These are phyloP conservation scores for Chaunax sp. DNA, from an alignment of 2,797 vertebrate genomes.

Conservation along the genomic window DNA sequence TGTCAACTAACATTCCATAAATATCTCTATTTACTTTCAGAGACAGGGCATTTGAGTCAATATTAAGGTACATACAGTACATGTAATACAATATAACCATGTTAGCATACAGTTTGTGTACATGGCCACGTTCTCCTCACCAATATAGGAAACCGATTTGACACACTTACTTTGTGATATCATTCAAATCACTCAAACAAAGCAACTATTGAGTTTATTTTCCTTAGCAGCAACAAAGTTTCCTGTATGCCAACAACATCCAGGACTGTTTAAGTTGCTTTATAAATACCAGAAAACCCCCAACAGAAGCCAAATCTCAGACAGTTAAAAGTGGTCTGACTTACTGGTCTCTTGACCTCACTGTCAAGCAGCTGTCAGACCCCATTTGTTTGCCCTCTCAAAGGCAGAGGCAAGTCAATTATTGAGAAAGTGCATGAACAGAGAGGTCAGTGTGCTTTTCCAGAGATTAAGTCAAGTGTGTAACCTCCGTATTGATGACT, in stretches of 20 bases:
- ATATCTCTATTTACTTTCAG: constrained; percentile 28
- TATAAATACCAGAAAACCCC: too few relatives aligned
- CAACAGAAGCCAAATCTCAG: constrained; percentile 32
- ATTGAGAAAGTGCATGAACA: constrained; percentile 63
- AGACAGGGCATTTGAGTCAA: constrained; percentile 27
- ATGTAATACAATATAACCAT: too few relatives aligned
- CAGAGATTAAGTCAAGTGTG: constrained; percentile 61
- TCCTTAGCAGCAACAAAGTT: constrained; percentile 53
- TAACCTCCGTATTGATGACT: constrained; percentile 56
- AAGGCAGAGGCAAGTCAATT: constrained; percentile 54
- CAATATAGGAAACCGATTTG: constrained; percentile 7
- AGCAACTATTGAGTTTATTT: constrained; percentile 66
- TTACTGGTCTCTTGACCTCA: constrained; percentile 70
- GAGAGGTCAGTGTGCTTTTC: constrained; percentile 55
- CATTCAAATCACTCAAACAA: constrained; percentile 19
- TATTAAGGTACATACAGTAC: not conserved
- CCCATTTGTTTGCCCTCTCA: constrained; percentile 44
- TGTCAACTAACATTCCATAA: constrained; percentile 27
- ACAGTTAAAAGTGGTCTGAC: constrained; percentile 61
- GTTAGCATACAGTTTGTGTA: constrained; percentile 14
- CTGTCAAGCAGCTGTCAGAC: constrained; percentile 66
- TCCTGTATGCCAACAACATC: constrained; percentile 38
- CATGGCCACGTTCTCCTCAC: too few relatives aligned
- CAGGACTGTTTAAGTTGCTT: constrained; percentile 41
- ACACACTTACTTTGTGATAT: constrained; percentile 7